Conservation (phyloP, 2,888 invertebrate species). For the Mesoligia furuncula region DNA sequence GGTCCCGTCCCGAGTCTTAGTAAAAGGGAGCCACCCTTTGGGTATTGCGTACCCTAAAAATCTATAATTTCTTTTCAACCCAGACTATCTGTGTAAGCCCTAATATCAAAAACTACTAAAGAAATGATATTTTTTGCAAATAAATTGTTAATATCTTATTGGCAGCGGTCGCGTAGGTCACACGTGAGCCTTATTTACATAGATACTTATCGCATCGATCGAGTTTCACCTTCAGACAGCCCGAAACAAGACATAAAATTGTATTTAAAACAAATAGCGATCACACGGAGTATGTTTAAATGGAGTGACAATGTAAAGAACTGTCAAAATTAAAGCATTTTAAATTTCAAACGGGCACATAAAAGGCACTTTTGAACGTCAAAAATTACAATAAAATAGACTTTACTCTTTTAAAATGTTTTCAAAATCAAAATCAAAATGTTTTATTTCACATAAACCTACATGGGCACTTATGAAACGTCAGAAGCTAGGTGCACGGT, state of each 20-base stretch:
- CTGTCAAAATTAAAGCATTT: background rate
- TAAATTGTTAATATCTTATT: conserved; percentile 4
- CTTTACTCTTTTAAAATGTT: too few relatives aligned
- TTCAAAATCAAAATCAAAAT: too few relatives aligned
- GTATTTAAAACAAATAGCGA: conserved; percentile 40
- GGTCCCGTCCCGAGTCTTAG: too few relatives aligned
- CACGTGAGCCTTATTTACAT: background rate
- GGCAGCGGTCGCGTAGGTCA: conserved; percentile 8
- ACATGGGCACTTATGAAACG: too few relatives aligned
- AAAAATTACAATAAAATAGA: too few relatives aligned
- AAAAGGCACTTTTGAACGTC: too few relatives aligned
- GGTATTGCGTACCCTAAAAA: too few relatives aligned
- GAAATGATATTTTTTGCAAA: conserved; percentile 18
- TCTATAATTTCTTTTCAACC: background rate
- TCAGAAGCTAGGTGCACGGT: too few relatives aligned
- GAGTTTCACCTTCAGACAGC: conserved; percentile 45
- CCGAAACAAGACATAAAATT: conserved; percentile 10
- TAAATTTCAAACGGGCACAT: background rate
- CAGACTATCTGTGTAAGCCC: background rate
- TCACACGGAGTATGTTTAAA: conserved; percentile 14
- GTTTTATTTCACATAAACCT: too few relatives aligned
- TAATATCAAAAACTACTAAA: background rate
- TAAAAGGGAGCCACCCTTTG: too few relatives aligned
- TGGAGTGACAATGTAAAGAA: background rate
- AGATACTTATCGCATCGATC: conserved; percentile 26